These are phyloP conservation scores for Enteromius afrohamiltoni DNA, from an alignment of 2,797 vertebrate species.

Conservation along the genomic window DNA sequence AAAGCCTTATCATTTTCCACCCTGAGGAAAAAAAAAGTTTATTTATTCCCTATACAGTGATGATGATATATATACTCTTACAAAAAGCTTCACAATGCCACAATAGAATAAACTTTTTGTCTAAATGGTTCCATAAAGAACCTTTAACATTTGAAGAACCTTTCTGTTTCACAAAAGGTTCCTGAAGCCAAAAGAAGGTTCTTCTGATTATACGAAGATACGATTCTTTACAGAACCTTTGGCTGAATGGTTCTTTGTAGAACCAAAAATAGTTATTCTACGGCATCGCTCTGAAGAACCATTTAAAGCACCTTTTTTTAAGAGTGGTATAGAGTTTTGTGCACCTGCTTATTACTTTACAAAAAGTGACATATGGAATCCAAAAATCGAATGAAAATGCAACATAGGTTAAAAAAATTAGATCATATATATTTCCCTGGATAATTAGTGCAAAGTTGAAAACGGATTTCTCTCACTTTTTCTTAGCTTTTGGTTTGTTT, in stretches of 20 bases:
- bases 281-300: too few relatives aligned
- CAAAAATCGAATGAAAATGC: neutral
- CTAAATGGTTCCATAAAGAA: too few relatives aligned
- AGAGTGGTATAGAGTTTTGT: neutral
- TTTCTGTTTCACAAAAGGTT: too few relatives aligned
- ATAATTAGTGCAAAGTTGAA: neutral
- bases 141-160: too few relatives aligned
- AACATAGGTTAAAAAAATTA: neutral
- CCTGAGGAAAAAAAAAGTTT: neutral
- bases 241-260: too few relatives aligned
- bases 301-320: too few relatives aligned
- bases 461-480: neutral
- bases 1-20: slow-evolving; percentile 64
- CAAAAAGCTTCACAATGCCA: too few relatives aligned
- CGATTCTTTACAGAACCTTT: too few relatives aligned
- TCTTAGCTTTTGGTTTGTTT: neutral
- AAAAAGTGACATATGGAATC: neutral
- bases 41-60: neutral
- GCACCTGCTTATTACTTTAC: neutral
- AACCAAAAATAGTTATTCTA: too few relatives aligned
- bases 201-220: too few relatives aligned
- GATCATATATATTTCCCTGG: neutral
- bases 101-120: too few relatives aligned
- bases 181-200: too few relatives aligned
- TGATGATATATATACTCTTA: neutral